These are phyloP conservation scores for Drosophila guanche DNA, from an alignment of 1,140 invertebrate species.

Conservation along the genomic window DNA sequence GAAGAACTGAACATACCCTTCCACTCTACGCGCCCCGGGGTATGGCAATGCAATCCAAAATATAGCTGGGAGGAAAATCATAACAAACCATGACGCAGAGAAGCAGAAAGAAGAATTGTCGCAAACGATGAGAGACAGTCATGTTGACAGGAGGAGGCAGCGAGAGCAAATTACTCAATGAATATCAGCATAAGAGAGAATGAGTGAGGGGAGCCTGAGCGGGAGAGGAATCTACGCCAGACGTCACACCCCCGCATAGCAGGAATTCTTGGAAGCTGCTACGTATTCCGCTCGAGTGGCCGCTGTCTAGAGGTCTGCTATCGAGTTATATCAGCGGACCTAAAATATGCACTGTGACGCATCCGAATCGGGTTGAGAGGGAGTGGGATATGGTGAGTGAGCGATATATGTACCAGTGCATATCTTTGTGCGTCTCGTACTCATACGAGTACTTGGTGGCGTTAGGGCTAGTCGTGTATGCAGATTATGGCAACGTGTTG, in stretches of 20 bases:
- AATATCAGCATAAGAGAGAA: conserved; percentile 46
- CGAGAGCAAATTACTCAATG: conserved; percentile 61
- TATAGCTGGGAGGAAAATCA: conserved; percentile 33
- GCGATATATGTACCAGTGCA: conserved; percentile 36
- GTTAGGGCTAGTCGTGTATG: conserved; percentile 43
- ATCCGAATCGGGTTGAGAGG: conserved; percentile 36
- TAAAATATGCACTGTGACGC: conserved; percentile 78
- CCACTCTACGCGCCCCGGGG: too few relatives aligned
- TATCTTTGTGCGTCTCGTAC: neutral
- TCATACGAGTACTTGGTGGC: conserved; percentile 17
- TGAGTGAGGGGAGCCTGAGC: neutral
- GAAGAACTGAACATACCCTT: too few relatives aligned
- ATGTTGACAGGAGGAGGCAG: conserved; percentile 30
- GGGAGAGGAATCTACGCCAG: conserved; percentile 7
- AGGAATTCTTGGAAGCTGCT: conserved; percentile 67
- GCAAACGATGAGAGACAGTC: conserved; percentile 41
- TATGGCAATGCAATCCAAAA: conserved; percentile 12
- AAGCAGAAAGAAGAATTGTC: conserved; percentile 66
- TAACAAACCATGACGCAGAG: conserved; percentile 70
- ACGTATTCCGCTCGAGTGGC: conserved; percentile 52
- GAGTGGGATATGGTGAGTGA: conserved; percentile 29
- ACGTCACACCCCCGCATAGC: conserved; percentile 70
- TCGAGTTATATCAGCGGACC: conserved; percentile 68
- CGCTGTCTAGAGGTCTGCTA: conserved; percentile 42
- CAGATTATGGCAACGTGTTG: conserved; percentile 69